These are phyloP conservation scores for Agrypnus murinus DNA, from an alignment of 2,888 invertebrate species.

Conservation along the genomic window DNA sequence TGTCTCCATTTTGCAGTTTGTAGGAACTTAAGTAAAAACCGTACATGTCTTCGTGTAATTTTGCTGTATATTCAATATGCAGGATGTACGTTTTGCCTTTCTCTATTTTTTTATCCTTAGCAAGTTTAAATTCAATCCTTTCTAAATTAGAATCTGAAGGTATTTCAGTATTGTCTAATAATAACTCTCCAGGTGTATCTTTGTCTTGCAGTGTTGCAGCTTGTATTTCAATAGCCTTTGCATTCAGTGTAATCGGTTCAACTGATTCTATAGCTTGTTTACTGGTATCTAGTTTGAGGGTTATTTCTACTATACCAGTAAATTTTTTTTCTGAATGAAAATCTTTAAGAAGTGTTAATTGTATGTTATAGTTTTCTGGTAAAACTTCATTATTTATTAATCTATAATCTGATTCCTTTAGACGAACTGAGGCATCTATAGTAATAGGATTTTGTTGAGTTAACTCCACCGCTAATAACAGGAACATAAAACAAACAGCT, in stretches of 20 bases:
- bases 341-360: not conserved
- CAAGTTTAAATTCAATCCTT: no score
- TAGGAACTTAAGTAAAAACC: conserved; percentile 73
- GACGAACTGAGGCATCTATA: not conserved
- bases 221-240: not conserved
- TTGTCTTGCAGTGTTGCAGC: no score
- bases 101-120: conserved; percentile 26
- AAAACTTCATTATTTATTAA: no score
- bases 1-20: conserved; percentile 52
- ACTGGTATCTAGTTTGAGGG: no score
- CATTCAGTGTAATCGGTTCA: not conserved
- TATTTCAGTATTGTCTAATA: no score
- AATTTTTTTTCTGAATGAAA: not conserved
- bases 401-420: not conserved
- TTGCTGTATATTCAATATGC: conserved; percentile 56
- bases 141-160: no score
- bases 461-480: not conserved
- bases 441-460: no score
- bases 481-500: not conserved
- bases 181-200: no score
- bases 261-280: no score
- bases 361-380: not conserved
- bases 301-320: not conserved
- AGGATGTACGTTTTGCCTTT: conserved; percentile 5
- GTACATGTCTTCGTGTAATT: conserved; percentile 63